Conservation (phyloP, 92 coral and sea anemone species). For the Porites evermanni region DNA sequence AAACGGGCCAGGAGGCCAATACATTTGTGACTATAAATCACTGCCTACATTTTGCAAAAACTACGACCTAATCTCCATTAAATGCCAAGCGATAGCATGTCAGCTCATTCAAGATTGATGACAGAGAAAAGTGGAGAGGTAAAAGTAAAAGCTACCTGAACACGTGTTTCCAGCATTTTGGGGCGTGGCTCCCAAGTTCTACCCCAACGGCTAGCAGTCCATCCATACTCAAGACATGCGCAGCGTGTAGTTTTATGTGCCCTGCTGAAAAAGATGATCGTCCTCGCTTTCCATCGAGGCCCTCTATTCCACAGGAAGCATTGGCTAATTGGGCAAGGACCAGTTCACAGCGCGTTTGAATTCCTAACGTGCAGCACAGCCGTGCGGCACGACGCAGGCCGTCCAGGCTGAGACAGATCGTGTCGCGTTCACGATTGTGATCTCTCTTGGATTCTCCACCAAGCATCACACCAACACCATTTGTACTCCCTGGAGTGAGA, state of each 20-base stretch:
- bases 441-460: constrained; percentile 93
- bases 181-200: constrained; percentile 98
- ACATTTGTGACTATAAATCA: too few relatives aligned
- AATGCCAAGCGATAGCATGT: too few relatives aligned
- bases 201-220: constrained; percentile 97
- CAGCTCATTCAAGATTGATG: too few relatives aligned
- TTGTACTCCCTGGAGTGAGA: constrained; percentile 61
- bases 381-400: constrained; percentile 98
- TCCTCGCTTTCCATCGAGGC: constrained; percentile 70
- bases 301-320: constrained; percentile 96
- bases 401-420: constrained; percentile 95
- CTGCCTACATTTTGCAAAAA: too few relatives aligned
- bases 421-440: constrained; percentile 95
- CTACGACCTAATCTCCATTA: too few relatives aligned
- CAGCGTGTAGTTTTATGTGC: constrained; percentile 90
- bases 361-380: constrained; percentile 93
- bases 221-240: constrained; percentile 98
- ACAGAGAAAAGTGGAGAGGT: too few relatives aligned
- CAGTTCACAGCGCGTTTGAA: constrained; percentile 97
- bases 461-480: constrained; percentile 90
- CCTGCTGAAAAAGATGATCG: constrained; percentile 57
- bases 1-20: too few relatives aligned
- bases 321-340: constrained; percentile 95
- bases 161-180: constrained; percentile 99
- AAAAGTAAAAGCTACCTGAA: constrained; percentile 72